A percentile compares a stretch with the other conserved stretches of the same genome.
These are phyloP conservation scores for Chymomyza amoena DNA, from an alignment of 2,888 invertebrate species.

Conservation along the genomic window DNA sequence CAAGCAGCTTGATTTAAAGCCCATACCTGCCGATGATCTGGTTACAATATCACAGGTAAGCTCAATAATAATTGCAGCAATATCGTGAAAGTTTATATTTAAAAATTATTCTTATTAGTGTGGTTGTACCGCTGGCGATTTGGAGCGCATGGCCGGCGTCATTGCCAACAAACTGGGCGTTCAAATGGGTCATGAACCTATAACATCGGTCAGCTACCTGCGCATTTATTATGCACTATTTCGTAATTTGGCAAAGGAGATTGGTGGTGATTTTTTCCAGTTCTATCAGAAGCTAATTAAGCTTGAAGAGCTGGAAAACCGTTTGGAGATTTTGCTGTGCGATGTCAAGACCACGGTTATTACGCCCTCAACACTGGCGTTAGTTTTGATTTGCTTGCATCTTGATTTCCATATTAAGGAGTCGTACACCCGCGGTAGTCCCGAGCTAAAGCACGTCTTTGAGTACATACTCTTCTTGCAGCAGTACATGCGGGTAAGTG, in stretches of 20 bases:
- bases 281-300: conserved; percentile 80
- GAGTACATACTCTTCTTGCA: conserved; percentile 87
- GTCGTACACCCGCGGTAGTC: conserved; percentile 79
- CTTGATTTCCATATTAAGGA: conserved; percentile 81
- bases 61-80: conserved; percentile 64
- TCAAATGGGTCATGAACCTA: conserved; percentile 81
- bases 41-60: conserved; percentile 81
- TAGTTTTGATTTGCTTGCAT: conserved; percentile 87
- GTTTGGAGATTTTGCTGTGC: conserved; percentile 87
- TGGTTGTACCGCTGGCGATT: conserved; percentile 90
- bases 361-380: conserved; percentile 86
- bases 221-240: conserved; percentile 84
- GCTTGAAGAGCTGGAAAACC: conserved; percentile 83
- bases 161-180: conserved; percentile 88
- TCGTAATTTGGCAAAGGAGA: conserved; percentile 80
- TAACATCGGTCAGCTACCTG: conserved; percentile 85
- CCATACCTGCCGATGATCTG: conserved; percentile 84
- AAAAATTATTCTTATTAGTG: conserved; percentile 79
- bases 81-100: too few species aligned
- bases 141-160: conserved; percentile 91
- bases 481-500: conserved; percentile 84
- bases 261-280: conserved; percentile 80
- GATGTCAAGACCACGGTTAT: conserved; percentile 87
- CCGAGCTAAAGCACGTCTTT: conserved; percentile 83
- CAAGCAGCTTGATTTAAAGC: conserved; percentile 82